phyloP scores from a whole-genome alignment of 2,888 invertebrate genomes.

The Microctonus brassicae region DNA sequence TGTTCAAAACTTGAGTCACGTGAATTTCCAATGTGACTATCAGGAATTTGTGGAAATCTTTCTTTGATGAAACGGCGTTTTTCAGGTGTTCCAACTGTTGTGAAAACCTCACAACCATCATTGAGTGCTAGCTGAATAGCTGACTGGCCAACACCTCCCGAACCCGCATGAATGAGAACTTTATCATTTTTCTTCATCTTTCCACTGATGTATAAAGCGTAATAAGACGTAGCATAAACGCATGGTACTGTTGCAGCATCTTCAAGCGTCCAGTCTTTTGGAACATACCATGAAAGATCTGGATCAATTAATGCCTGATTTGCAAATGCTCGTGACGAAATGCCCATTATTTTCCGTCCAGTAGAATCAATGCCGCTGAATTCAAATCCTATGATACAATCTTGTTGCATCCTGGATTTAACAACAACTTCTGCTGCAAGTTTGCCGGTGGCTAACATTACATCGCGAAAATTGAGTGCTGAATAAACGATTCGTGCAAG shows the following conservation, averaged over 20 bases:
- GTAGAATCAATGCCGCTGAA: constrained; percentile 74
- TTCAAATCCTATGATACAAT: constrained; percentile 80
- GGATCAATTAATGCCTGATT: constrained; percentile 71
- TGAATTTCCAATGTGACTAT: constrained; percentile 81
- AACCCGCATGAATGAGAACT: constrained; percentile 68
- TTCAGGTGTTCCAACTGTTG: constrained; percentile 74
- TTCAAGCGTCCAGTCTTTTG: constrained; percentile 74
- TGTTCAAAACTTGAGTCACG: constrained; percentile 89
- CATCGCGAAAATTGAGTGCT: constrained; percentile 92
- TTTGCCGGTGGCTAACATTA: constrained; percentile 94
- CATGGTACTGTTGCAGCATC: constrained; percentile 78
- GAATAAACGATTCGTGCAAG: constrained; percentile 78
- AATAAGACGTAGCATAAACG: constrained; percentile 75
- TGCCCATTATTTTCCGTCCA: constrained; percentile 70
- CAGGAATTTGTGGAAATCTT: constrained; percentile 73
- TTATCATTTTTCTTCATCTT: constrained; percentile 70
- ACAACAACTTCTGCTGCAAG: constrained; percentile 87
- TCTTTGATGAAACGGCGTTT: constrained; percentile 73
- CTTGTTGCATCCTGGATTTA: constrained; percentile 75
- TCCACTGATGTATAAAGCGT: constrained; percentile 74
- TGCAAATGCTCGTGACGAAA: constrained; percentile 68
- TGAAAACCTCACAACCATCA: constrained; percentile 74
- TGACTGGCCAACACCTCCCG: constrained; percentile 78
- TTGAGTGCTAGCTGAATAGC: constrained; percentile 76
- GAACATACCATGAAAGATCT: constrained; percentile 72